Percentiles rank a stretch among this genome's conserved stretches.
Evolutionary conservation across 1,140 invertebrate genomes (phyloP).

Genomic region (Pseudobourletiella spinata): DNA sequence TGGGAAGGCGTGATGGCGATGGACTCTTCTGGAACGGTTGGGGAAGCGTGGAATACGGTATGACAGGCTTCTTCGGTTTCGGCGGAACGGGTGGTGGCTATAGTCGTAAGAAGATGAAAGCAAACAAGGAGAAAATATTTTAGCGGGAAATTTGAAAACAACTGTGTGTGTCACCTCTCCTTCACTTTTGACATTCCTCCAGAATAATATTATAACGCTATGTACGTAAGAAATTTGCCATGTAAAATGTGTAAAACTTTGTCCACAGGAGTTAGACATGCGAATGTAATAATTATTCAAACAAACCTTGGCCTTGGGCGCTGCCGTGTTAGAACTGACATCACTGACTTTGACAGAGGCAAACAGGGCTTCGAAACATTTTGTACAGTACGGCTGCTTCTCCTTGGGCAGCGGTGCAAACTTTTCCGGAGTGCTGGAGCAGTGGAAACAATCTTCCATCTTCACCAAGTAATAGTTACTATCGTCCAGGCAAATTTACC

Average conservation of each 20-base stretch:
- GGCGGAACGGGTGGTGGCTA: constrained; percentile 11
- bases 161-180: background rate
- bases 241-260: too few relatives aligned
- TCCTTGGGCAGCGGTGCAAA: background rate
- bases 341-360: background rate
- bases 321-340: background rate
- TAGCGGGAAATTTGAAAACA: background rate
- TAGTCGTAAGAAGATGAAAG: background rate
- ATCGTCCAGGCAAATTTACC: background rate
- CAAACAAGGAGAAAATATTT: background rate
- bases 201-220: background rate
- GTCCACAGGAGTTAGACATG: too few relatives aligned
- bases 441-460: constrained; percentile 12
- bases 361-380: constrained; percentile 12
- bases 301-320: constrained; percentile 8
- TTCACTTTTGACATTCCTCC: too few relatives aligned
- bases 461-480: background rate
- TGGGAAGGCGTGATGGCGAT: background rate
- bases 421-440: background rate
- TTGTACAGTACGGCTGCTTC: constrained; percentile 6
- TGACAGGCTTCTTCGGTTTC: constrained; percentile 6
- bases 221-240: too few relatives aligned
- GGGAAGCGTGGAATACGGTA: background rate
- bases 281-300: too few relatives aligned
- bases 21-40: background rate